A percentile compares a stretch with the other conserved stretches of the same genome.
phyloP scores from a whole-genome alignment of 2,113 vertebrate genomes.

The Pseudorasbora parva region DNA sequence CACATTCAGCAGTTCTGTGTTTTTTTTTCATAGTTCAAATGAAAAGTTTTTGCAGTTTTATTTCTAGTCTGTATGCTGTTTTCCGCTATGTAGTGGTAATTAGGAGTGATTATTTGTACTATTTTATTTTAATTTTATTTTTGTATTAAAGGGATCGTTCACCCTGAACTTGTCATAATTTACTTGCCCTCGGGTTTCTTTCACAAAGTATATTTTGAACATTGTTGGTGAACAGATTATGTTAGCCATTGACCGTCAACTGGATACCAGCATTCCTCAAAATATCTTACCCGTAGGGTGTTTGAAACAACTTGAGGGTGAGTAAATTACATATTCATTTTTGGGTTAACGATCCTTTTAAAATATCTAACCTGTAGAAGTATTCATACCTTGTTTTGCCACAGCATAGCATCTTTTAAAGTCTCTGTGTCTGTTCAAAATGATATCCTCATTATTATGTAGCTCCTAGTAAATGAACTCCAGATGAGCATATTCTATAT shows the following conservation, averaged over 20 bases:
- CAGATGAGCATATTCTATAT: conserved; percentile 10
- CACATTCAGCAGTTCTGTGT: neutral
- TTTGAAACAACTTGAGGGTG: too few relatives aligned
- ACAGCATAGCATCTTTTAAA: neutral
- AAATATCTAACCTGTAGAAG: conserved; percentile 16
- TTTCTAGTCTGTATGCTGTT: neutral
- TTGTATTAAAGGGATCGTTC: conserved; percentile 33
- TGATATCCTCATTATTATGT: neutral
- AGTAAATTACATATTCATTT: too few relatives aligned
- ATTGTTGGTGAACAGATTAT: too few relatives aligned
- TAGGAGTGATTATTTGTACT: conserved; percentile 7
- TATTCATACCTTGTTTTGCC: neutral
- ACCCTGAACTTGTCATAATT: too few relatives aligned
- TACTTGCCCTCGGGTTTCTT: too few relatives aligned
- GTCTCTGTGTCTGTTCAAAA: neutral
- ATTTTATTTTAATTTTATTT: neutral
- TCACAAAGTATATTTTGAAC: too few relatives aligned
- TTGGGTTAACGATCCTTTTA: too few relatives aligned
- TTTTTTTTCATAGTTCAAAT: neutral
- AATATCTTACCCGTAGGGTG: too few relatives aligned
- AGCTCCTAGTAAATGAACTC: conserved; percentile 21
- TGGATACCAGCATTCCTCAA: too few relatives aligned
- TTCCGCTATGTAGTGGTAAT: neutral
- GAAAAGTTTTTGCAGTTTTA: neutral
- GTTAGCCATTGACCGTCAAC: too few relatives aligned